Base-by-base conservation (phyloP, 2,113 vertebrate genomes). In the Leptobrachium ailaonicum region DNA sequence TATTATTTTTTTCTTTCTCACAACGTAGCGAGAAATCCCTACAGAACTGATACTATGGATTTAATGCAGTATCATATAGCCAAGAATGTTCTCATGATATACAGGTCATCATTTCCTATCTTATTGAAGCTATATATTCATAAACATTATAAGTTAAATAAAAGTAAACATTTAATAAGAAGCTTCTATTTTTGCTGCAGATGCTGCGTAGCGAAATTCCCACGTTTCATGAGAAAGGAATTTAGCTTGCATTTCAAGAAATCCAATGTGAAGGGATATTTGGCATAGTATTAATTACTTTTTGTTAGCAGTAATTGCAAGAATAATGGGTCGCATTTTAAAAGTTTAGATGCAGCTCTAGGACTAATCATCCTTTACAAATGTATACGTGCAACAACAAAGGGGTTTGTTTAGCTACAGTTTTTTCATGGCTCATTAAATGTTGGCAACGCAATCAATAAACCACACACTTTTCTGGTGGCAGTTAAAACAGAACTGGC, bases 171-270 rank as follows among this genome's bases (percentile, higher is more conserved):
- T 53, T 41, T 50, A 62, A 32, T 68, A 73, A 73, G 73, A 79
- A 75, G 60, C 14, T 60, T 4, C 20, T 68, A 68, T 69, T 75
- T 81, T 56, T 66, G 60, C 71, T 81, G 53, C 41, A 60, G 56
- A 69, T 69, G 66, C 71, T 10, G 13, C 45, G 53, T 47, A 47
- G 71, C 41, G 64, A 75, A 73, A 69, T 81, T 81, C 79, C 79
- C 79, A 81, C 72, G 79, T 81, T 81, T 81, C 79, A 81, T 81
- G 79, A 75, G 79, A 81, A 81, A 69, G 71, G 79, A 81, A 81
- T 81, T 74, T 32, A 50, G 79, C 79, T 75, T 47, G 69, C 79
- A 81, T 80, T 69, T 71, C 79, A 75, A 75, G 66, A 63, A 81
- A 81, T 81, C 79, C 72, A 62, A 81, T 75, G 79, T 81, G 79